Evolutionary conservation across 92 coral and sea anemone genomes (phyloP), one percentile per base, ranked within the genome.

Genomic region (Metridium senile): DNA sequence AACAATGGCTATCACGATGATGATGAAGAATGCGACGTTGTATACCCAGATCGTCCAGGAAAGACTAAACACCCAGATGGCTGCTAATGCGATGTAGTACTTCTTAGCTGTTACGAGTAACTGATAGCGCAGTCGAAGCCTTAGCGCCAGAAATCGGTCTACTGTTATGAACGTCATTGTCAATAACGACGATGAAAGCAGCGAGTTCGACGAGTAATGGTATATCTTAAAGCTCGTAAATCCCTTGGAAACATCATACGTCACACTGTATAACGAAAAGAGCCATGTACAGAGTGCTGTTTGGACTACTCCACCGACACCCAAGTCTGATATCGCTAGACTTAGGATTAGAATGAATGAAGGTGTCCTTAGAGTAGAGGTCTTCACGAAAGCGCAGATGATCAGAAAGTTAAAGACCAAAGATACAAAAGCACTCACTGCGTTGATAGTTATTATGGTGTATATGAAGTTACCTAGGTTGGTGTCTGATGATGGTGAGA

Each of bases 281-380:
- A 52, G 32, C 43, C 57, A 35, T 33, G 18, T 74, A 47, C 34
- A 74, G 0, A 30, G 22, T 3, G 77, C 43, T 17, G 22, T 17
- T 34, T 74, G 79, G 6, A 35, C 64, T 9, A 74, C 26, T 0
- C 22, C 3, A 45, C 79, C 49, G n/a, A 58, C 69, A 0, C 21
- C 25, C 11, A 74, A 34, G 69, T 74, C 79, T 22, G 68, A 58
- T 23, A 34, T 18, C 8, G 69, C 79, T 23, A 74, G 26, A 27
- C 79, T 45, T n/a, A 74, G 68, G 34, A 74, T 33, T 0, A 74
- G 69, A 3, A 62, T 33, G 56, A 52, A 52, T 18, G 79, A 74
- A n/a, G 79, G 67, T 27, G 79, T 58, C 34, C 69, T 43, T 22
- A 74, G 22, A 23, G 70, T 26, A 17, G 79, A 7, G 2, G 49